Conservation (phyloP, 2,888 invertebrate species). For the Mesorhabditis sp. region DNA sequence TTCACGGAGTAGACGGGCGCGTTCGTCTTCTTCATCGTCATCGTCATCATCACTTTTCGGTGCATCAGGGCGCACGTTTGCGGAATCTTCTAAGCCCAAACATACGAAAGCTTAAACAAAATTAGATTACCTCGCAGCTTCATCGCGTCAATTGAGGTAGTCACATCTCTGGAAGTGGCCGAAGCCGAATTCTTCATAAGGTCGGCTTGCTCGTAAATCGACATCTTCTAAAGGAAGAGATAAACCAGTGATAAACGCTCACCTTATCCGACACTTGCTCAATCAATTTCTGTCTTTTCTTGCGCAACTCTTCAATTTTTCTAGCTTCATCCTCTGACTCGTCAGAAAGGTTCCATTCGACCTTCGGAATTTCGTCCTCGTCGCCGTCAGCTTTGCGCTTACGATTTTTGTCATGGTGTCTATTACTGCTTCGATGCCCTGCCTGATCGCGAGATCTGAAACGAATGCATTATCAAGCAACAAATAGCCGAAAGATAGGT, state of each 20-base stretch:
- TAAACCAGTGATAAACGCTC: too few relatives aligned
- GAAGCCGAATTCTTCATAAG: not conserved
- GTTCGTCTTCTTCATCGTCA: not conserved
- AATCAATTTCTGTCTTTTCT: slow-evolving; percentile 25
- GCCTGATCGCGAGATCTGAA: not conserved
- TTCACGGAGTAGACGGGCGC: slow-evolving; percentile 15
- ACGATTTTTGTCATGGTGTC: not conserved
- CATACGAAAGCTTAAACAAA: too few relatives aligned
- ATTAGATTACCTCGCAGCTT: not conserved
- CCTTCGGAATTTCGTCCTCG: slow-evolving; percentile 12
- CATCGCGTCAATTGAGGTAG: not conserved
- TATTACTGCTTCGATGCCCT: not conserved
- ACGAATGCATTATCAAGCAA: not conserved
- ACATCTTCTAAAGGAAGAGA: slow-evolving; percentile 4
- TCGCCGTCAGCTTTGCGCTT: slow-evolving; percentile 12
- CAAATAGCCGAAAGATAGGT: too few relatives aligned
- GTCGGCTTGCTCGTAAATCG: slow-evolving; percentile 6
- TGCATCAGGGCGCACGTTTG: too few relatives aligned
- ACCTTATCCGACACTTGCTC: slow-evolving; percentile 27
- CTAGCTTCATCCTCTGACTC: slow-evolving; percentile 42
- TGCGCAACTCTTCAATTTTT: slow-evolving; percentile 42
- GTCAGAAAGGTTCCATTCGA: slow-evolving; percentile 38
- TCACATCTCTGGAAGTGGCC: not conserved
- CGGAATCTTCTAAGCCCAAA: not conserved
- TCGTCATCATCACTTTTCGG: not conserved